These are phyloP conservation scores for Parotocinclus haroldoi DNA, from an alignment of 2,797 vertebrate genomes.

Conservation along the genomic window DNA sequence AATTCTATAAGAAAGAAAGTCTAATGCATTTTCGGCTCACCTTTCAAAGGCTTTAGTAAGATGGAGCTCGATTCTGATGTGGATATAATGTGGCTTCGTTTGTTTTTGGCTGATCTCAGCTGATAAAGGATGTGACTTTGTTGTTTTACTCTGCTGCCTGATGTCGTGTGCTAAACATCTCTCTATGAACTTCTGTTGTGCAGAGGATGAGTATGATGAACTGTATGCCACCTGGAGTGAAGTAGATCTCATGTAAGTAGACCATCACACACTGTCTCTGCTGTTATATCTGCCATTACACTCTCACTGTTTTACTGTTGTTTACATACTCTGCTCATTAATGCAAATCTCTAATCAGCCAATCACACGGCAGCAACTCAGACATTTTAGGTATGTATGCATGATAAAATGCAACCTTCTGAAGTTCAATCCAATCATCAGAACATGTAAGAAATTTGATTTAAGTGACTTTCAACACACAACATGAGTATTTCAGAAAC, in stretches of 20 bases:
- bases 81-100: background rate
- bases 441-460: no score
- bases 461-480: no score
- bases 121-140: background rate
- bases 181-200: conserved; percentile 49
- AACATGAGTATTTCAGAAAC: no score
- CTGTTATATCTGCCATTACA: no score
- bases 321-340: background rate
- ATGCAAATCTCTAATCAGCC: no score
- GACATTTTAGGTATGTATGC: no score
- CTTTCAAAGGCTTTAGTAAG: background rate
- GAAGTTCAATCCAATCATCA: no score
- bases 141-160: background rate
- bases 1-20: background rate
- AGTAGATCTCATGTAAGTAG: conserved; percentile 65
- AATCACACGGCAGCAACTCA: no score
- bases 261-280: background rate
- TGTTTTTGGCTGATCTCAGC: background rate
- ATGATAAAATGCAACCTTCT: no score
- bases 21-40: background rate
- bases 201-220: conserved; percentile 64
- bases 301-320: background rate
- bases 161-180: background rate
- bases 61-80: background rate
- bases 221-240: conserved; percentile 63